phyloP scores from a whole-genome alignment of 1,140 invertebrate species.

The Aphelenchoides avenae region DNA sequence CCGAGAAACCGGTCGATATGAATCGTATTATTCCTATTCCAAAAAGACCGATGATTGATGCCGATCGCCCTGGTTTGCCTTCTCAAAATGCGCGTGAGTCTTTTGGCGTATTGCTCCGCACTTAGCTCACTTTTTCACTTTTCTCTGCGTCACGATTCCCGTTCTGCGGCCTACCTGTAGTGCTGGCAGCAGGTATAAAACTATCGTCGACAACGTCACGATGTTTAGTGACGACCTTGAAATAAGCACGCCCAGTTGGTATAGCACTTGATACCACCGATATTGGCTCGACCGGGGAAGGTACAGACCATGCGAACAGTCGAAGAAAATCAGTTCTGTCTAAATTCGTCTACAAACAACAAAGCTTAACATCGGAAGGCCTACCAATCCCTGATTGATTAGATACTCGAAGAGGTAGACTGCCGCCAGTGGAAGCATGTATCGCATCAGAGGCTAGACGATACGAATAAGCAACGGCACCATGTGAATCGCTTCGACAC shows the following conservation, averaged over 20 bases:
- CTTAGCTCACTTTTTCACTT: no score
- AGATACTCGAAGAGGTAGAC: constrained; percentile 84
- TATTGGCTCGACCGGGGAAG: constrained; percentile 65
- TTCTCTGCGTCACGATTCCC: no score
- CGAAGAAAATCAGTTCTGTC: constrained; percentile 33
- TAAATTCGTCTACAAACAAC: no score
- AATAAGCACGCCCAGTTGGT: constrained; percentile 82
- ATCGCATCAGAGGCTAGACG: constrained; percentile 65
- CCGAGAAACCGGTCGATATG: no score
- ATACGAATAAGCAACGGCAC: constrained; percentile 5
- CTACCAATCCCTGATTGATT: constrained; percentile 79
- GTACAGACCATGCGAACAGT: constrained; percentile 43
- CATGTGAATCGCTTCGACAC: no score
- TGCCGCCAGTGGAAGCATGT: constrained; percentile 73
- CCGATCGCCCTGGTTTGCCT: no score
- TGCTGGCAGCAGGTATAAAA: constrained; percentile 72
- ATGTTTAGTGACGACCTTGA: constrained; percentile 78
- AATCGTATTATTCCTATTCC: no score
- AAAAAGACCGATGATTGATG: no score
- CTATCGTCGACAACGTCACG: constrained; percentile 66
- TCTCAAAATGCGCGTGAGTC: no score
- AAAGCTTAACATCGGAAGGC: no score
- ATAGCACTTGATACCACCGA: constrained; percentile 76
- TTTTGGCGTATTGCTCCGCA: no score
- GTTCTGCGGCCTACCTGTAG: no score